phyloP scores from a whole-genome alignment of 2,113 vertebrate genomes.

The Marmota monax region DNA sequence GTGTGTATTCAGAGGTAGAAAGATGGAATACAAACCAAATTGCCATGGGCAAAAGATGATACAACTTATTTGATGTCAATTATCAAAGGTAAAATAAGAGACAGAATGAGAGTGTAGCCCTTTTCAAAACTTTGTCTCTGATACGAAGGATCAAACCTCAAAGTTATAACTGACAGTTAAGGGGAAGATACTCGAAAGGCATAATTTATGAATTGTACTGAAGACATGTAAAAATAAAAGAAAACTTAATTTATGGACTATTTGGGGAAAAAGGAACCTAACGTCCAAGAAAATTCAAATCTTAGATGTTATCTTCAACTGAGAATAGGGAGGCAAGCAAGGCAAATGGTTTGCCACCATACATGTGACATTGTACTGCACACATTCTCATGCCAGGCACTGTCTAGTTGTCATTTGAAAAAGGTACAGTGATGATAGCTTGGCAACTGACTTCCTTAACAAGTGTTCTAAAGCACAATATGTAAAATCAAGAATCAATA shows the following conservation, averaged over 20 bases:
- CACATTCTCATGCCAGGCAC: neutral
- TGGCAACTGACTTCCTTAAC: too few species aligned
- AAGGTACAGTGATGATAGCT: too few species aligned
- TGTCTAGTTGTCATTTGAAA: neutral
- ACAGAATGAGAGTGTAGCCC: neutral
- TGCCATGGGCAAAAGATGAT: neutral
- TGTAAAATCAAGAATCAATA: too few species aligned
- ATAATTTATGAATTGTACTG: neutral
- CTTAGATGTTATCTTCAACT: neutral
- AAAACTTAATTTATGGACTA: neutral
- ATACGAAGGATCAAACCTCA: neutral
- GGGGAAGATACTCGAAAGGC: neutral
- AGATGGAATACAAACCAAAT: neutral
- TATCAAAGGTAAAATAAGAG: neutral
- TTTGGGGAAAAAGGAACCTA: neutral
- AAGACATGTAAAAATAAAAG: neutral
- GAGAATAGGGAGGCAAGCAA: neutral
- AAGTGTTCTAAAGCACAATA: too few species aligned
- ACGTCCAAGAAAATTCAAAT: neutral
- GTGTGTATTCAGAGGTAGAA: neutral
- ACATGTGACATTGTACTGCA: neutral
- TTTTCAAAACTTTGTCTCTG: neutral
- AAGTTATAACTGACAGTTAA: neutral
- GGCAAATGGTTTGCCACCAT: neutral
- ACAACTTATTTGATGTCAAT: neutral